phyloP scores from a whole-genome alignment of 2,888 invertebrate genomes.

The Ectropis crepuscularia region DNA sequence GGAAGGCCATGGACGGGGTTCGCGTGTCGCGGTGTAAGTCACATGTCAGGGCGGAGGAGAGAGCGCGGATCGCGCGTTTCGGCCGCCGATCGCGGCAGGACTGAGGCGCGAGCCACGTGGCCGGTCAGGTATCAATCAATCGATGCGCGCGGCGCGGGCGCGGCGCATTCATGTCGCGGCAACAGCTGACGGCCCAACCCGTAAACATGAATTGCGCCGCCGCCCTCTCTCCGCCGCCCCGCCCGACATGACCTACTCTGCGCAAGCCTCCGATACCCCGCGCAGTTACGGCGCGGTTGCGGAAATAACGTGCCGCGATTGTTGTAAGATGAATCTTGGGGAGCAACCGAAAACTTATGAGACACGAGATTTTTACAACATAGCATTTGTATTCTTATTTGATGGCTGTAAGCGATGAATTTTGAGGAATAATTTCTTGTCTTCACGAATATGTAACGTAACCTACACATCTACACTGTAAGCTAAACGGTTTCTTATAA shows the following conservation, averaged over 20 bases:
- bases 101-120: conserved; percentile 66
- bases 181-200: conserved; percentile 81
- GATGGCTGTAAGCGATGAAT: no score
- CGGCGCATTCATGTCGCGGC: conserved; percentile 78
- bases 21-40: conserved; percentile 54
- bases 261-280: conserved; percentile 44
- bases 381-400: no score
- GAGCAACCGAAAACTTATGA: not conserved
- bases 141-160: conserved; percentile 73
- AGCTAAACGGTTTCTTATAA: no score
- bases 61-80: conserved; percentile 59
- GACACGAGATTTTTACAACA: not conserved
- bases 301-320: conserved; percentile 27
- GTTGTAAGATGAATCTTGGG: conserved; percentile 4
- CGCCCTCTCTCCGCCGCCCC: conserved; percentile 43
- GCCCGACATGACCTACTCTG: conserved; percentile 56
- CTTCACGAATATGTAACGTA: no score
- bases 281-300: conserved; percentile 12
- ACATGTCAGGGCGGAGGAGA: conserved; percentile 49
- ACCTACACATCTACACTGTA: no score
- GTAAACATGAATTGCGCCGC: conserved; percentile 80
- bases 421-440: no score
- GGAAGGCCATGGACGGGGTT: conserved; percentile 74
- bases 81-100: conserved; percentile 71
- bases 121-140: conserved; percentile 78